Base-by-base conservation (phyloP, 2,797 vertebrate species). In the Paratrypauchen microcephalus region DNA sequence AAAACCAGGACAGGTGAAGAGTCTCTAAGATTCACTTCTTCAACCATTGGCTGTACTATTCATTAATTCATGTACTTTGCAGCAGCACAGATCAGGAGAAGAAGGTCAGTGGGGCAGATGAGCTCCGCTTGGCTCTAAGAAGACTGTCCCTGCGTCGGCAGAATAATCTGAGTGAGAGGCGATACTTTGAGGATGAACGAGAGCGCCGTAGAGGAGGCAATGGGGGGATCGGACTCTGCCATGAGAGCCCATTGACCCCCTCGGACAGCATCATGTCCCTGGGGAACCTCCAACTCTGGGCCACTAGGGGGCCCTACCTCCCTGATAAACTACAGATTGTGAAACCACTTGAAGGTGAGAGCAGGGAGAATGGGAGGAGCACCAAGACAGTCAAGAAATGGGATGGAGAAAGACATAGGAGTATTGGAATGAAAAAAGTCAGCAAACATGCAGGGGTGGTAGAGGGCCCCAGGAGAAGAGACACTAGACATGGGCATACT, bases 271-370 rank as follows among this genome's bases (percentile, higher is more conserved):
- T 98, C 91, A 97, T 97, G 97, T 99, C 97, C 0, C 92, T 98
- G 1, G 97, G 97, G 73, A 92, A 94, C 74, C 82, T 91, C 64
- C 95, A 96, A 91, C 93, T 97, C 6, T 96, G 96, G 95, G 92
- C 95, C 91, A 95, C 94, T 60, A 94, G 98, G 1, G 91, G 89
- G 58, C 95, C 96, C 75, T 98, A 98, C 93, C 95, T 99, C 75
- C 98, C 98, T 0, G 97, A 99, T 94, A 99, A 99, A 72, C 96
- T 99, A 66, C 98, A 99, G 95, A 99, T 99, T 73, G 98, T 99
- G 90, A 99, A 99, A 90, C 98, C 98, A 0, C 92, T 99, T 66
- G 98, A 99, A 99, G 98, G 98, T 99, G 92, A 94, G 91, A 81
- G 75, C n/a, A 68, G 66, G 67, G 79, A 79, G 72, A 11, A 3